phyloP scores from a whole-genome alignment of 2,797 vertebrate species.

The Lagorchestes hirsutus region DNA sequence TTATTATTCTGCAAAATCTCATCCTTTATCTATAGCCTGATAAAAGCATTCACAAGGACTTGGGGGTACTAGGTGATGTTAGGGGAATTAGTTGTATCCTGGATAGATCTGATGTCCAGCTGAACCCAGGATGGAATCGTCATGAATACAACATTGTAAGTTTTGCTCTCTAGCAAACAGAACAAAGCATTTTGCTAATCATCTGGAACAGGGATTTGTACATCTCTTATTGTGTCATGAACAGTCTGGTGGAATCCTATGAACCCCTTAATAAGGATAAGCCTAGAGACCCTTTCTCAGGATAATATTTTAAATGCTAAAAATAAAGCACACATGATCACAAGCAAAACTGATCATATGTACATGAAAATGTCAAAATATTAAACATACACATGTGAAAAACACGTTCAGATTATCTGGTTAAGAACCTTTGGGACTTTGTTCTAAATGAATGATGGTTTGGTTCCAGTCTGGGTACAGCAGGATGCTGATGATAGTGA shows the following conservation, averaged over 20 bases:
- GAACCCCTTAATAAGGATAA: too few relatives aligned
- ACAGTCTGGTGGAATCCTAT: background rate
- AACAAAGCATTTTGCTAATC: background rate
- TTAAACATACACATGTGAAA: background rate
- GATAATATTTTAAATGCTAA: background rate
- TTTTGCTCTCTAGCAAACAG: background rate
- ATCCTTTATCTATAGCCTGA: background rate
- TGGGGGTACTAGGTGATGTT: background rate
- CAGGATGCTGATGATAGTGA: background rate
- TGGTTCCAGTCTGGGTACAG: background rate
- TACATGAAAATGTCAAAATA: background rate
- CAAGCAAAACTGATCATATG: background rate
- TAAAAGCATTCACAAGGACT: background rate
- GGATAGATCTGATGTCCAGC: background rate
- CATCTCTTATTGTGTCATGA: background rate
- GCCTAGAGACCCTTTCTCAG: background rate
- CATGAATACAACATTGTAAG: background rate
- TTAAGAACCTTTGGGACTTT: background rate
- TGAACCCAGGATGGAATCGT: background rate
- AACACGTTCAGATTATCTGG: background rate
- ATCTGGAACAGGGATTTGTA: background rate
- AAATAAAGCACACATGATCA: background rate
- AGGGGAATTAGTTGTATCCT: background rate
- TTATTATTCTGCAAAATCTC: background rate
- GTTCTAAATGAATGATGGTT: background rate